Percentiles rank a stretch among this genome's conserved stretches.
Evolutionary conservation across 2,797 vertebrate species (phyloP).

Genomic region (Falco berigora): DNA sequence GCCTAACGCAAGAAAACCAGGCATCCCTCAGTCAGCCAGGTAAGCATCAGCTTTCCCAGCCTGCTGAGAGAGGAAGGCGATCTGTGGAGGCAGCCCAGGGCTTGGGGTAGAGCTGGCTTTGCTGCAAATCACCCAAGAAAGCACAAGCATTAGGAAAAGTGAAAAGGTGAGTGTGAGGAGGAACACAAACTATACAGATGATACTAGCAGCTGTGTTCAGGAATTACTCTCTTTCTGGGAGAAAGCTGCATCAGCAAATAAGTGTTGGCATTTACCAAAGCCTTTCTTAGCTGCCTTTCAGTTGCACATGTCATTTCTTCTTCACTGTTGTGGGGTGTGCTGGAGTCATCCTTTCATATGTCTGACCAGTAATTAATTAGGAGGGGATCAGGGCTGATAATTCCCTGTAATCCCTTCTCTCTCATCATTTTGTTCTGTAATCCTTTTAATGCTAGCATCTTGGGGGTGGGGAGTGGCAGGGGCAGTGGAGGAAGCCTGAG

Average conservation of each 20-base stretch:
- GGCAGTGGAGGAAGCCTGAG: background rate
- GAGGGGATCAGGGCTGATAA: conserved; percentile 63
- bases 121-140: background rate
- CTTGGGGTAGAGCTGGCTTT: background rate
- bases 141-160: background rate
- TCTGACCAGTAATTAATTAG: conserved; percentile 71
- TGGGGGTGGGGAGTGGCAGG: background rate
- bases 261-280: background rate
- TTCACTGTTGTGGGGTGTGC: background rate
- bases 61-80: background rate
- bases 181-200: background rate
- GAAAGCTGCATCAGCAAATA: background rate
- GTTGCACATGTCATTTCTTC: background rate
- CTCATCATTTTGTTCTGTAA: conserved; percentile 60
- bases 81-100: background rate
- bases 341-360: background rate
- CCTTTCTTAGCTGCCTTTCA: background rate
- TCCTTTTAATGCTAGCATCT: conserved; percentile 46
- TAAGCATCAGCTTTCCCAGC: background rate
- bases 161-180: background rate
- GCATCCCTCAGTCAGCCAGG: background rate
- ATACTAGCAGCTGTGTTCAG: background rate
- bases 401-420: conserved; percentile 63
- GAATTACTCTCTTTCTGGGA: background rate
- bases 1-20: background rate